Conservation (phyloP, 2,113 vertebrate species). For the Struthio camelus region DNA sequence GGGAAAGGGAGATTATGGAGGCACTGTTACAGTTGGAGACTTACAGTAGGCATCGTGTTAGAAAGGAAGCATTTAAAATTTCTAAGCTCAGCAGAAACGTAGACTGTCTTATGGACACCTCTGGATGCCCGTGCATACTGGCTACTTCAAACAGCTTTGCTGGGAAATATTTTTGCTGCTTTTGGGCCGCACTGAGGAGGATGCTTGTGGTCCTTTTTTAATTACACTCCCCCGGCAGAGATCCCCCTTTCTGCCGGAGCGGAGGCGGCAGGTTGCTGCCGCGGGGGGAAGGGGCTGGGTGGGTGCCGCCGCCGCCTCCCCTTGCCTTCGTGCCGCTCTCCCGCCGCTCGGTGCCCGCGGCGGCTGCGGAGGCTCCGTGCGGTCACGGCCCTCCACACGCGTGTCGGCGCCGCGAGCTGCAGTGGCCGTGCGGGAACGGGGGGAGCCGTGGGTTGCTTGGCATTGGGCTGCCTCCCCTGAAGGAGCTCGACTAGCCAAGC, state of each 20-base stretch:
- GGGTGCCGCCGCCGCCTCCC: too few species aligned
- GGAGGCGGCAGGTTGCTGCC: too few species aligned
- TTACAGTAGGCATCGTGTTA: neutral
- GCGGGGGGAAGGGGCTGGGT: too few species aligned
- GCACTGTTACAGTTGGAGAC: neutral
- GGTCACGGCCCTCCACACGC: rapidly evolving
- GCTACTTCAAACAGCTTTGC: rapidly evolving
- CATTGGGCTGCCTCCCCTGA: neutral
- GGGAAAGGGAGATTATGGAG: neutral
- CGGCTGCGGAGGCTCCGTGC: too few species aligned
- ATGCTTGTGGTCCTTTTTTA: neutral
- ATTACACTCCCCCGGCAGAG: too few species aligned
- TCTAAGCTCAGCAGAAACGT: neutral
- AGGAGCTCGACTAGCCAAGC: neutral
- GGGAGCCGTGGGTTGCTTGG: neutral
- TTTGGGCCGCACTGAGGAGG: neutral
- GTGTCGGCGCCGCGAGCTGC: rapidly evolving
- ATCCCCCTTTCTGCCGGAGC: neutral
- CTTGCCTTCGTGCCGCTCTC: too few species aligned
- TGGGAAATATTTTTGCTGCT: neutral
- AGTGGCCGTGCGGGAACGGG: neutral
- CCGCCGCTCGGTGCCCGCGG: too few species aligned
- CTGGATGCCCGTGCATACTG: neutral
- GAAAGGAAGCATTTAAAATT: neutral
- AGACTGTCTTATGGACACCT: neutral